Conservation (phyloP, 2,113 vertebrate genomes). For the Capra hircus region DNA sequence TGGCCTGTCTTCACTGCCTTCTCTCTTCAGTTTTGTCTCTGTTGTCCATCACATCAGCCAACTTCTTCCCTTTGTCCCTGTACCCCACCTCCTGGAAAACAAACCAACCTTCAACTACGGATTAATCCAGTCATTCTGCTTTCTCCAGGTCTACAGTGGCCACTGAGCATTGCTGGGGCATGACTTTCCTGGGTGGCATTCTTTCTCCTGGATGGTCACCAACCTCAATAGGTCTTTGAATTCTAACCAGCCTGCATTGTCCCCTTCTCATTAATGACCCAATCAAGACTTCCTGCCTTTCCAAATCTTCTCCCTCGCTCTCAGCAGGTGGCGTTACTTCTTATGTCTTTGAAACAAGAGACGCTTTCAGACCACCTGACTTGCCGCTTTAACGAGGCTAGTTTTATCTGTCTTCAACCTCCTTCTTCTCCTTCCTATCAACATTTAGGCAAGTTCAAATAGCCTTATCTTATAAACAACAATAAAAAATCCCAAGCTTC, state of each 20-base stretch:
- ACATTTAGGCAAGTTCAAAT: background rate
- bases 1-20: background rate
- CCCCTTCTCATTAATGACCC: background rate
- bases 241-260: background rate
- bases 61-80: background rate
- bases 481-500: conserved; percentile 14
- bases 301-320: background rate
- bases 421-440: conserved; percentile 5
- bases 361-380: background rate
- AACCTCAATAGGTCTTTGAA: background rate
- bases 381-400: background rate
- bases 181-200: background rate
- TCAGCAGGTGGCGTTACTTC: background rate
- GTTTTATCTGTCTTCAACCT: conserved; percentile 25
- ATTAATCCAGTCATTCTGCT: background rate
- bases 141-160: background rate
- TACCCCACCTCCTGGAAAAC: background rate
- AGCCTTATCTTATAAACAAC: conserved; percentile 57
- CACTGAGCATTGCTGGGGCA: background rate
- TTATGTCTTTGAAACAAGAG: background rate
- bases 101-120: background rate
- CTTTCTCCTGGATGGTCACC: background rate
- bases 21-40: background rate
- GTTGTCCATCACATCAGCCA: background rate
- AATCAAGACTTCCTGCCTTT: background rate